These are phyloP conservation scores for Sylvicola cinctus DNA, from an alignment of 2,888 invertebrate genomes.

Conservation along the genomic window DNA sequence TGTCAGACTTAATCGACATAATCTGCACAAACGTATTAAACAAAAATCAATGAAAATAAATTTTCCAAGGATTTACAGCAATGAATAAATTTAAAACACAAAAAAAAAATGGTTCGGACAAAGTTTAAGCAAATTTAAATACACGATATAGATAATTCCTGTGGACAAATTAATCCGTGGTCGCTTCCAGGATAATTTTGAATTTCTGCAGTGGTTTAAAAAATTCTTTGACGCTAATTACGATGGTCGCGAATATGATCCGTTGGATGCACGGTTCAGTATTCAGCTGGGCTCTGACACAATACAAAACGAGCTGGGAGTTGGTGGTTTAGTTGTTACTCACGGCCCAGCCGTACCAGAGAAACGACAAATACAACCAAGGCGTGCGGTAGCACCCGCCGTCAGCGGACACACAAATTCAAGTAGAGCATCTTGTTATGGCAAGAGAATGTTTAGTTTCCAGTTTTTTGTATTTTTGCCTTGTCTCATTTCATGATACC, in stretches of 20 bases:
- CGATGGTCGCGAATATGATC: constrained; percentile 92
- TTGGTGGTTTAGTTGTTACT: constrained; percentile 14
- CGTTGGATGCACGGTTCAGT: constrained; percentile 70
- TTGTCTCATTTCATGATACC: too few relatives aligned
- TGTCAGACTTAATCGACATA: neutral
- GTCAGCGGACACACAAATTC: too few relatives aligned
- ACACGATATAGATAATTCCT: constrained; percentile 87
- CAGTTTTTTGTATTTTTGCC: too few relatives aligned
- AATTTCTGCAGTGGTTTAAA: constrained; percentile 99
- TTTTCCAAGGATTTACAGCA: too few relatives aligned
- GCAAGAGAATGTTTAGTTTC: too few relatives aligned
- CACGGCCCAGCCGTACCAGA: constrained; percentile 9
- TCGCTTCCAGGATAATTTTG: constrained; percentile 99
- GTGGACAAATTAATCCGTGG: constrained; percentile 98
- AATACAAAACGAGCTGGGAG: constrained; percentile 16
- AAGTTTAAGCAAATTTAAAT: too few relatives aligned
- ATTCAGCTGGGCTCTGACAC: constrained; percentile 55
- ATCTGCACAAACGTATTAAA: neutral
- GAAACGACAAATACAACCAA: constrained; percentile 19
- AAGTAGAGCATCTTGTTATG: too few relatives aligned
- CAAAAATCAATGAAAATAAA: too few relatives aligned
- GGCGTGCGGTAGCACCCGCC: constrained; percentile 4
- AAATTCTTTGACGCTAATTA: constrained; percentile 99
- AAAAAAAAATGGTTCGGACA: too few relatives aligned
- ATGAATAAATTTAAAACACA: too few relatives aligned